phyloP scores from a whole-genome alignment of 1,140 invertebrate genomes.

The Trichogramma pretiosum region DNA sequence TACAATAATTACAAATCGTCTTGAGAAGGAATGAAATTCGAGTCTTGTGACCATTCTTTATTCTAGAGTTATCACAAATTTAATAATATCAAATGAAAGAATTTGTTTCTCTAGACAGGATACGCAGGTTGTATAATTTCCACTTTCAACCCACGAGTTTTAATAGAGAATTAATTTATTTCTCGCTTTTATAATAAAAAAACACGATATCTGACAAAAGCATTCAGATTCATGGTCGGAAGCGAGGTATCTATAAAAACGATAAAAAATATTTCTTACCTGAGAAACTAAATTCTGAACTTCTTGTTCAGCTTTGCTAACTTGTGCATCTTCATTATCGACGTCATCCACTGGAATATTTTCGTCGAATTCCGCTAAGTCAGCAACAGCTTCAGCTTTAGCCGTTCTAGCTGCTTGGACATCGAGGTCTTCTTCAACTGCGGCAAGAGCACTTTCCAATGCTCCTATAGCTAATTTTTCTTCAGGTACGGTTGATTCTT shows the following conservation, averaged over 20 bases:
- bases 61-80: background rate
- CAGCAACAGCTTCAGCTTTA: slow-evolving; percentile 85
- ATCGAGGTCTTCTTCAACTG: slow-evolving; percentile 91
- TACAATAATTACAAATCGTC: too few relatives aligned
- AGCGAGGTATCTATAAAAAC: slow-evolving; percentile 2
- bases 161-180: slow-evolving; percentile 14
- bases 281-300: slow-evolving; percentile 74
- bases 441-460: slow-evolving; percentile 75
- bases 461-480: slow-evolving; percentile 59
- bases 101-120: slow-evolving; percentile 17
- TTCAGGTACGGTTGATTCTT: slow-evolving; percentile 34
- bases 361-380: slow-evolving; percentile 94
- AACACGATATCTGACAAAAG: slow-evolving; percentile 6
- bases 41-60: background rate
- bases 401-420: slow-evolving; percentile 82
- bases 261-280: slow-evolving; percentile 46
- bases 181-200: slow-evolving; percentile 11
- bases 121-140: slow-evolving; percentile 12
- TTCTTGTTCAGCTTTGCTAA: slow-evolving; percentile 76
- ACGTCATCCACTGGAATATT: slow-evolving; percentile 80
- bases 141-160: slow-evolving; percentile 17
- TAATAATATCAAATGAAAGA: background rate
- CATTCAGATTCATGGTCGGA: slow-evolving; percentile 12
- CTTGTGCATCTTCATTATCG: slow-evolving; percentile 52
- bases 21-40: background rate